Evolutionary conservation across 2,888 invertebrate species (phyloP), one percentile per base, ranked within the genome.

Genomic region (Diaperis boleti): DNA sequence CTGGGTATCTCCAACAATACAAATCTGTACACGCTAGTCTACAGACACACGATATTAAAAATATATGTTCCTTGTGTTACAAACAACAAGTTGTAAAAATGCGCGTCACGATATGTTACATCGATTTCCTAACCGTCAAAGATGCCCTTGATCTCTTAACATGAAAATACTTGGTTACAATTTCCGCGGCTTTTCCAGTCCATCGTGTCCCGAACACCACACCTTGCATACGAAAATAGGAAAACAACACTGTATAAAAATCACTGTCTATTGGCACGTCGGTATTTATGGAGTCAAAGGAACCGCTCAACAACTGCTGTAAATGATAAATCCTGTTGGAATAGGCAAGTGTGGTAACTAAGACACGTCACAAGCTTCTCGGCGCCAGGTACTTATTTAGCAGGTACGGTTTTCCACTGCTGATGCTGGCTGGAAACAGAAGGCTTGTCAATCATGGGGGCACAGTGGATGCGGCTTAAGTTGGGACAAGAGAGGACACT

Each of bases 261-360:
- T 50, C 59, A 61, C 55, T 49, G 64, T 65, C 62, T 64, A 62
- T 62, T 61, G 54, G 59, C 63, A 63, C 59, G 29, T 63, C 20
- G 57, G 63, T 63, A 47, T 55, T 41, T 8, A n/a, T n/a, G 31
- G 10, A 55, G 35, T 41, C 20, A 31, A 54, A 54, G 7, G 18
- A 44, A 49, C 20, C 18, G 41, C 20, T 42, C 18, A 50, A 57
- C 13, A 47, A 22, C 42, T 17, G 15, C 22, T 18, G 33, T 14
- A 15, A 39, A 15, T 5, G 15, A 42, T 33, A 33, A 33, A 47
- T 50, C 14, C 37, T 41, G 14, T 26, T 57, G 31, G 5, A 17
- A 69, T 75, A 76, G 78, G 77, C 77, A 77, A 76, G 78, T 77
- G 78, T 77, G 78, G 78, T 76, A 76, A 77, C 77, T 76, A 75